Base-by-base conservation (phyloP, 2,888 invertebrate species). In the Drosophila parthenogenetica region DNA sequence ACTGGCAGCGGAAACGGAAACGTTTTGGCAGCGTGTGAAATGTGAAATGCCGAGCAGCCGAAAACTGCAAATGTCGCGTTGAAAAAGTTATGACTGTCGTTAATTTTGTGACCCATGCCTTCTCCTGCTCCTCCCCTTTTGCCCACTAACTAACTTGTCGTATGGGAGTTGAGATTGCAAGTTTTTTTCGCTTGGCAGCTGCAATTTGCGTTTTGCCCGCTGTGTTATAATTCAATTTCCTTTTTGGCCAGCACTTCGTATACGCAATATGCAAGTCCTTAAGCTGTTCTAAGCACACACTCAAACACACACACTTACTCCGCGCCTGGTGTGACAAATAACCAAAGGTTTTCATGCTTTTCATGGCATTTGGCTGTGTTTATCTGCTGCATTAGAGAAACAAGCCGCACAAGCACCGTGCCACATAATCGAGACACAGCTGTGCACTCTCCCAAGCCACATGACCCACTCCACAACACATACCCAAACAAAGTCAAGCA, bases 21-120 rank as follows among this genome's bases (percentile, higher is more conserved):
- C 83, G 71, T 80, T 85, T 88, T 85, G 87, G 87, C 88, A 80
- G 74, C 83, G 86, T 81, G 88, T 75, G 86, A 87, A 84, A 87
- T 81, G 88, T 73, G 86, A 87, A 84, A 87, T 73, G 81, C 67
- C 77, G 68, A 71, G 69, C 67, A 63, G 76, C 76, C 73, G 51
- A 74, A 86, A 83, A 84, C 87, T 78, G 54, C 54, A 54, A 81
- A 78, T 81, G 78, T 81, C 81, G 81, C 81, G 74, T 43, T 79
- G 45, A 60, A 70, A 87, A 88, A 85, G 86, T 88, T 83, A 86
- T 72, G 73, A 46, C 77, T 74, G 69, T 62, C 82, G 69, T 79
- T 81, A 81, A 81, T 73, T 83, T 79, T 54, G 46, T 25, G 39
- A 35, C 43, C 19, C 32, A 1, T 5, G 35, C 13, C 13, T 2